Base-by-base conservation (phyloP, 2,888 invertebrate species). In the Taphrorychus bicolor region DNA sequence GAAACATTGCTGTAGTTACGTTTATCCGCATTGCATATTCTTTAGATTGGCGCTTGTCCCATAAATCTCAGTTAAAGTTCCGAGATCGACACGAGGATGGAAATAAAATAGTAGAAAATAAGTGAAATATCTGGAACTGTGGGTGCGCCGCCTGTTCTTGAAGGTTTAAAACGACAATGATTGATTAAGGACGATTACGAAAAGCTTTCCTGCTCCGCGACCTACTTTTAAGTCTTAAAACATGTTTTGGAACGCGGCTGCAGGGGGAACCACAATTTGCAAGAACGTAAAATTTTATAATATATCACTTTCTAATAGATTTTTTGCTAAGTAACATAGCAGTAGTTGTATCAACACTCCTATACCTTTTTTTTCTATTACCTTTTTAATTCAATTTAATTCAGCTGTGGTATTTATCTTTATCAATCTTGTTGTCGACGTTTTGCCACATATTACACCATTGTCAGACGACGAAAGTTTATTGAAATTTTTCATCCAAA, bases 31-130 rank as follows among this genome's bases (percentile, higher is more conserved):
- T 9, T 32, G 32, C 32, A 32, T 32, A 32, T 32, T 32, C 32
- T 11, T 32, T 7, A 11, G 11, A 11, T 32, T 11, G 32, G 1
- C 32, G 32, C 32, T 32, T 32, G 32, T 32, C 32, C 7, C 32
- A 32, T 32, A 32, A 32, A 32, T 32, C 32, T 32, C 32, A 32
- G 32, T 32, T 32, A 32, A 32, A 11, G 32, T 7, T 3, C 2
- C 32, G 11, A 32, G 32, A 32, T 32, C 32, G 32, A 32, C 32
- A 32, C 11, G 32, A n/a, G 32, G 45, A 45, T 17, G 1, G 45
- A 45, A 45, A 45, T 45, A 45, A 45, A 45, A 45, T 45, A 14
- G 45, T 45, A 17, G 45, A 17, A 45, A 45, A 45, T 45, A 45
- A 45, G 45, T 45, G 45, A 45, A 45, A 45, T 45, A 45, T 45